Percentiles rank a stretch among this genome's conserved stretches.
Conservation (phyloP, 2,888 invertebrate genomes). For the Antheraea assamensis region DNA sequence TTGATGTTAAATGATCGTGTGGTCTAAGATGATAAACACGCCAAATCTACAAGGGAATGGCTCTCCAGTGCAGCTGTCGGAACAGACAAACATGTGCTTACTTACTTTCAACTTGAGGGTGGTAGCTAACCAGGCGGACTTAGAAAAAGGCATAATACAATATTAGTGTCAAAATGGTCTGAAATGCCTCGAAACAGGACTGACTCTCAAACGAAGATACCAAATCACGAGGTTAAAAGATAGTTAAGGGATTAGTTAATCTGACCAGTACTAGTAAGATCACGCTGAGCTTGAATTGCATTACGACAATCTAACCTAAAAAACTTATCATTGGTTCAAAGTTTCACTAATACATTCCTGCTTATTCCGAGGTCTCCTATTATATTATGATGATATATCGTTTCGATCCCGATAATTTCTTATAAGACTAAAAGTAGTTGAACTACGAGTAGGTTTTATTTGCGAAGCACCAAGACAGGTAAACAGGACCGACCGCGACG, state of each 20-base stretch:
- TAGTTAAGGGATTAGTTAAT: not conserved
- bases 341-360: not conserved
- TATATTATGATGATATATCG: not conserved
- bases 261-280: not conserved
- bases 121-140: too few relatives aligned
- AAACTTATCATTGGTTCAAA: not conserved
- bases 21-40: too few relatives aligned
- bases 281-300: not conserved
- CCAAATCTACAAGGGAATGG: too few relatives aligned
- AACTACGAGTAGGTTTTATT: conserved; percentile 34
- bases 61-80: too few relatives aligned
- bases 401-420: not conserved
- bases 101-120: too few relatives aligned
- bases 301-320: not conserved
- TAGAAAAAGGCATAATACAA: too few relatives aligned
- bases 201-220: too few relatives aligned
- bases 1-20: too few relatives aligned
- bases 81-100: too few relatives aligned
- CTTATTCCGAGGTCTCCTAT: not conserved
- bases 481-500: conserved; percentile 48
- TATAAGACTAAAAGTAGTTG: conserved; percentile 1
- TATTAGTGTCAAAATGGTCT: too few relatives aligned
- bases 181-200: too few relatives aligned
- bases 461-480: conserved; percentile 50
- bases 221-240: too few relatives aligned